Evolutionary conservation across 2,113 vertebrate species (phyloP), one percentile per base, ranked within the genome.

Genomic region (Ictalurus furcatus): DNA sequence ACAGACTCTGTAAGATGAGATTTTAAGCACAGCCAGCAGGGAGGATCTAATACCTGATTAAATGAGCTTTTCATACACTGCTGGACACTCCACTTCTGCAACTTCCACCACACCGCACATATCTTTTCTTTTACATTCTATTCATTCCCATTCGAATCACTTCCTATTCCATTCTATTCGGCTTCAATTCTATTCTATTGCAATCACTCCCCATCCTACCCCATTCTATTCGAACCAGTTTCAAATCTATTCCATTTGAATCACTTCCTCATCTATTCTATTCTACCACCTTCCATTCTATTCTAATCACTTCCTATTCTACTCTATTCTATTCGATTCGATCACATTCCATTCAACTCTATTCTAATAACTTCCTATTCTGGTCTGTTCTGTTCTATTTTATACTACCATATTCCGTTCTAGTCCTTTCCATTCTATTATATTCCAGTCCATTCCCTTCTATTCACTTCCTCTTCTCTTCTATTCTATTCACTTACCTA

Each of bases 21-120:
- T 79, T 79, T 54, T 84, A 78, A 74, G 21, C 52, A 44, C 44
- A 58, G 78, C 17, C 61, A 21, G 84, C 84, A 52, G 84, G 40
- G 63, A 69, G 44, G 44, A 52, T 69, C 84, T 85, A 56, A 71
- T 73, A 56, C 65, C 65, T 54, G 84, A 85, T 56, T 85, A 73
- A 71, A 71, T 25, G 65, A 85, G 48, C 54, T 56, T 71, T 85
- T 85, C 65, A 69, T 56, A 54, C 84, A 69, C 48, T 21, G 84
- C 44, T 71, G 84, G 65, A 85, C 44, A 9, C 52, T 30, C 52
- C 52, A 81, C 78, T 30, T 16, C 78, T n/a, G 28, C 48, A n/a
- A 54, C 16, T 17, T 59, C 1, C 52, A 30, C 79, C 79, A 34
- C 48, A 34, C 30, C 23, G 17, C 80, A 34, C n/a, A 37, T 2